phyloP scores from a whole-genome alignment of 2,888 invertebrate genomes.

The Phyto melanocephala region DNA sequence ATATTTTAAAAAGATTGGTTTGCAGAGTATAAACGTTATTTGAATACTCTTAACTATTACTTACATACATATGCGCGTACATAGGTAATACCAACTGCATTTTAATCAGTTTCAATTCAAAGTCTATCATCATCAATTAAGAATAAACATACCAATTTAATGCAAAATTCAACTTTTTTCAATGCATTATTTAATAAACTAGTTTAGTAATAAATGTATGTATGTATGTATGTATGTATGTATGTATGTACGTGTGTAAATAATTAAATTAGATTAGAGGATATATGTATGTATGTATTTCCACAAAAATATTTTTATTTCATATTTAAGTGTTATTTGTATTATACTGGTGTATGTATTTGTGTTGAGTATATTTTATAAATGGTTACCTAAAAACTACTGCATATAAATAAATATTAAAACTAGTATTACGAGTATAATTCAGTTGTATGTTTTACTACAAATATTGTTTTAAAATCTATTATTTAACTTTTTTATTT shows the following conservation, averaged over 20 bases:
- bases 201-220: too few species aligned
- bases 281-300: too few species aligned
- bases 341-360: background rate
- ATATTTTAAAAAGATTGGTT: too few species aligned
- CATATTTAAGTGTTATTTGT: background rate
- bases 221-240: too few species aligned
- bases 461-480: slow-evolving; percentile 5
- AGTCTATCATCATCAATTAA: slow-evolving; percentile 2
- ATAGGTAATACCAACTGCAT: background rate
- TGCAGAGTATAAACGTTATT: too few species aligned
- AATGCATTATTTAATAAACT: too few species aligned
- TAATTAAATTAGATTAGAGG: too few species aligned
- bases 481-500: background rate
- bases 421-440: slow-evolving; percentile 2
- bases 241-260: too few species aligned
- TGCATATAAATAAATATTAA: background rate
- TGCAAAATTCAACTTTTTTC: too few species aligned
- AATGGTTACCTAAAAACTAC: slow-evolving; percentile 19
- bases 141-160: slow-evolving; percentile 15
- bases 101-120: background rate
- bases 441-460: slow-evolving; percentile 19
- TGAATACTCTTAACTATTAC: too few species aligned
- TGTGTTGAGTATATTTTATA: background rate
- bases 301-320: too few species aligned
- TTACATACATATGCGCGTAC: too few species aligned